Base-by-base conservation (phyloP, 2,888 invertebrate genomes). In the Orgyia antiqua region DNA sequence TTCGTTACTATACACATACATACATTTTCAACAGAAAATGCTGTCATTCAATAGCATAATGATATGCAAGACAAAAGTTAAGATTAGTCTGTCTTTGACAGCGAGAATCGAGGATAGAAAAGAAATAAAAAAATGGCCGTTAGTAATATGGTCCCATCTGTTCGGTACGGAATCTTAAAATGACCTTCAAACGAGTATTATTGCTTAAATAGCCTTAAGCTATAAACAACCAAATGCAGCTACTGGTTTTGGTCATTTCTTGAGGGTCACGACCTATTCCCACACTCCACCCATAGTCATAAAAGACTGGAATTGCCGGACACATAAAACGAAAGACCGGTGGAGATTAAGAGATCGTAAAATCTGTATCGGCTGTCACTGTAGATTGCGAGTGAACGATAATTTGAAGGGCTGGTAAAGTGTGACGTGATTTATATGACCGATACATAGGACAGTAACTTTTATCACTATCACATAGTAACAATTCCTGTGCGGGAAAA, bases 321-420 rank as follows among this genome's bases (percentile, higher is more conserved):
- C 42, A 36, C 28, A 49, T 50, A 53, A 50, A 51, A 42, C 42
- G 19, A 36, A 42, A 34, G 38, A 30, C 40, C 37, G 13, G 33
- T 20, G 45, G 36, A 48, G 54, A 60, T 60, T 63, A 59, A 56
- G 37, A 28, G 49, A 19, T 53, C 51, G 48, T 62, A 62, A 63
- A 61, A 57, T 33, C 34, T 50, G 54, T 55, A 45, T 50, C 42
- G 53, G 33, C 27, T 31, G 28, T 28, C 31, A 13, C 15, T 30
- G 27, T 10, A 38, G 27, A 33, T 31, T 33, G 33, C 28, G 24
- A 10, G 12, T 3, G 10, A 10, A 20, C 4, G 17, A 12, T 13
- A 21, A 23, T 26, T 25, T 15, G 29, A 29, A 10, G 29, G 29
- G 33, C 23, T 23, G 23, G 10, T 9, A 20, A 10, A 23, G 6